Conservation (phyloP, 2,888 invertebrate species). For the Drosophila nigritarsus region DNA sequence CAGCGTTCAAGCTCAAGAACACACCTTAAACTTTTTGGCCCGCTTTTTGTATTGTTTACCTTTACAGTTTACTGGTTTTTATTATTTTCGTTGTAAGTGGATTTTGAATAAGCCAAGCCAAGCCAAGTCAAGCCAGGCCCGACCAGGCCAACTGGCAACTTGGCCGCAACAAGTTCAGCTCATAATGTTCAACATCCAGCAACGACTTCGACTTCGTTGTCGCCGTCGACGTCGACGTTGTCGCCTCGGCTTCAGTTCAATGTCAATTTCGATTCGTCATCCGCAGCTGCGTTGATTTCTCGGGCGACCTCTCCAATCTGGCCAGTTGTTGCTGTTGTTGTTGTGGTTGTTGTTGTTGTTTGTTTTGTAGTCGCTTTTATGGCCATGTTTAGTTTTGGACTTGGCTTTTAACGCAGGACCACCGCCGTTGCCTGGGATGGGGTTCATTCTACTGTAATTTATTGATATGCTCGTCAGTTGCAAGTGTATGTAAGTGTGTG, state of each 20-base stretch:
- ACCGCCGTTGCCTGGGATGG: conserved; percentile 58
- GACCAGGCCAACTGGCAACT: conserved; percentile 30
- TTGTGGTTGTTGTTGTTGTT: conserved; percentile 45
- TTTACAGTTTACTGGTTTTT: conserved; percentile 37
- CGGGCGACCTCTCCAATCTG: conserved; percentile 68
- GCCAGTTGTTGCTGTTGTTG: conserved; percentile 17
- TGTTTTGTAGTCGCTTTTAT: conserved; percentile 71
- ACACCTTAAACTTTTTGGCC: conserved; percentile 79
- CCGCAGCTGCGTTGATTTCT: conserved; percentile 83
- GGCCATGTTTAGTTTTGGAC: conserved; percentile 79
- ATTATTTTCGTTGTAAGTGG: conserved; percentile 41
- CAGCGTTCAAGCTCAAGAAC: conserved; percentile 83
- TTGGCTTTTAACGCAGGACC: conserved; percentile 80
- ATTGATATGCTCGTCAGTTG: conserved; percentile 61
- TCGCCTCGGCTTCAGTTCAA: conserved; percentile 76
- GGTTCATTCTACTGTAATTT: conserved; percentile 79
- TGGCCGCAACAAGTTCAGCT: conserved; percentile 54
- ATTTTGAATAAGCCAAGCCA: conserved; percentile 37
- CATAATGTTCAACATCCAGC: conserved; percentile 43
- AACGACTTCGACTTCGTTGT: conserved; percentile 3
- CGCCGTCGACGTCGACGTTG: conserved; percentile 15
- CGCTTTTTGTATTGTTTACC: conserved; percentile 55
- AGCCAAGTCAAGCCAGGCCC: conserved; percentile 40
- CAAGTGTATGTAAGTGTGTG: conserved; percentile 1
- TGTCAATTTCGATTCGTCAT: conserved; percentile 84